Evolutionary conservation across 1,140 invertebrate species (phyloP).

Genomic region (Hyles euphorbiae): DNA sequence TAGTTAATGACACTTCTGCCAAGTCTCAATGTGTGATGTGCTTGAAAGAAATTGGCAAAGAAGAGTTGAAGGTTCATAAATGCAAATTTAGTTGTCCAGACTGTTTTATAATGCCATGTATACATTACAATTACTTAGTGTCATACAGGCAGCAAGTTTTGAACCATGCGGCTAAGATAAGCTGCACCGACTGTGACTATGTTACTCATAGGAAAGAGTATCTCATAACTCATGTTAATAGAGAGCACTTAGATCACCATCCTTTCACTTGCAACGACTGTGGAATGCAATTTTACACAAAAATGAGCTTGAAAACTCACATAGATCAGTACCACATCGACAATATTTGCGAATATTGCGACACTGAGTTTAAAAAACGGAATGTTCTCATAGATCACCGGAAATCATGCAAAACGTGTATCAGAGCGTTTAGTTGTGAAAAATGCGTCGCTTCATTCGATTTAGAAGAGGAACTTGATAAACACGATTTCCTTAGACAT

Average conservation of each 20-base stretch:
- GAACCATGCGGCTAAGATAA: constrained; percentile 19
- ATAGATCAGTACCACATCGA: constrained; percentile 31
- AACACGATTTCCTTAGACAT: constrained; percentile 24
- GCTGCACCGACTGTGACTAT: constrained; percentile 35
- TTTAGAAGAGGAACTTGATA: constrained; percentile 15
- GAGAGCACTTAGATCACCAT: constrained; percentile 36
- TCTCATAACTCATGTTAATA: constrained; percentile 24
- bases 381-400: constrained; percentile 20
- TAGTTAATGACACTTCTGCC: constrained; percentile 10
- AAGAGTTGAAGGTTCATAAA: constrained; percentile 27
- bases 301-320: constrained; percentile 26
- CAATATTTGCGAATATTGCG: constrained; percentile 26
- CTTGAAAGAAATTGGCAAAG: constrained; percentile 20
- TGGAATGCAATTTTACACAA: constrained; percentile 29
- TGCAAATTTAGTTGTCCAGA: constrained; percentile 35
- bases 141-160: constrained; percentile 29
- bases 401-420: constrained; percentile 19
- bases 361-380: constrained; percentile 24
- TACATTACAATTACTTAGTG: constrained; percentile 32
- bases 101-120: constrained; percentile 28
- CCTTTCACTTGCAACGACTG: constrained; percentile 33
- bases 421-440: constrained; percentile 19
- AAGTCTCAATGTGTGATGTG: constrained; percentile 29
- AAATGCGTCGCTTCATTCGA: constrained; percentile 29
- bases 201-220: constrained; percentile 25